A percentile compares a stretch with the other conserved stretches of the same genome.
These are phyloP conservation scores for Elysia chlorotica DNA, from an alignment of 1,140 invertebrate species.

Conservation along the genomic window DNA sequence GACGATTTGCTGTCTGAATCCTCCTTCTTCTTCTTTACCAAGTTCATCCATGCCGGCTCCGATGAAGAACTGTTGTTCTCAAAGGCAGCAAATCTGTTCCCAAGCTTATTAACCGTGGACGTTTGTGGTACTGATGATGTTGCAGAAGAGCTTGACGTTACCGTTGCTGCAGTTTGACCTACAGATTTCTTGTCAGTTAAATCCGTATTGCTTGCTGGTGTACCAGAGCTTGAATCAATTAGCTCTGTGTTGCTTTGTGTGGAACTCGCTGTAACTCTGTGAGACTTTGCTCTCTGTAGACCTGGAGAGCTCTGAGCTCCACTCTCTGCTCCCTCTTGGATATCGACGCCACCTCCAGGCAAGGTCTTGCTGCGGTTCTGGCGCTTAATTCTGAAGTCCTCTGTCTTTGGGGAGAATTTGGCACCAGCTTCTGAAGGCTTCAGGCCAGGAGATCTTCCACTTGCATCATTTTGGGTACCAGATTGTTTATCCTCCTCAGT, in stretches of 20 bases:
- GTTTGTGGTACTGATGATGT: not conserved
- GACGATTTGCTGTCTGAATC: too few relatives aligned
- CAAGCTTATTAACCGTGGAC: not conserved
- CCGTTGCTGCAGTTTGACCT: constrained; percentile 1
- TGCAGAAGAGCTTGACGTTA: not conserved
- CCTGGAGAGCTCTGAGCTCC: constrained; percentile 7
- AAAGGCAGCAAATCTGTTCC: too few relatives aligned
- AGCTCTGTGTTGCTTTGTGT: too few relatives aligned
- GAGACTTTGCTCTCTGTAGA: constrained; percentile 29
- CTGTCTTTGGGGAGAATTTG: constrained; percentile 35
- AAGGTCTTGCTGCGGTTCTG: constrained; percentile 48
- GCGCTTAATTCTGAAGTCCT: constrained; percentile 47
- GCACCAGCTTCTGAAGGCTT: constrained; percentile 4
- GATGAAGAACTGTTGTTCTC: too few relatives aligned
- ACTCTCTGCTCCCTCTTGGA: too few relatives aligned
- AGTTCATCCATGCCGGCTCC: constrained; percentile 7
- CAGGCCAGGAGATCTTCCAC: too few relatives aligned
- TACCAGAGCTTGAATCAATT: too few relatives aligned
- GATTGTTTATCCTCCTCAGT: too few relatives aligned
- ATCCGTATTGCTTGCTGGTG: not conserved
- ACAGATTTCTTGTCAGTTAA: not conserved
- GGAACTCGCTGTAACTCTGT: too few relatives aligned
- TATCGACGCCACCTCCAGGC: constrained; percentile 30
- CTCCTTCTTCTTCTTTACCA: constrained; percentile 14
- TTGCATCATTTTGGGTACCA: too few relatives aligned